These are phyloP conservation scores for Salmo trutta DNA, from an alignment of 2,797 vertebrate genomes.

Conservation along the genomic window DNA sequence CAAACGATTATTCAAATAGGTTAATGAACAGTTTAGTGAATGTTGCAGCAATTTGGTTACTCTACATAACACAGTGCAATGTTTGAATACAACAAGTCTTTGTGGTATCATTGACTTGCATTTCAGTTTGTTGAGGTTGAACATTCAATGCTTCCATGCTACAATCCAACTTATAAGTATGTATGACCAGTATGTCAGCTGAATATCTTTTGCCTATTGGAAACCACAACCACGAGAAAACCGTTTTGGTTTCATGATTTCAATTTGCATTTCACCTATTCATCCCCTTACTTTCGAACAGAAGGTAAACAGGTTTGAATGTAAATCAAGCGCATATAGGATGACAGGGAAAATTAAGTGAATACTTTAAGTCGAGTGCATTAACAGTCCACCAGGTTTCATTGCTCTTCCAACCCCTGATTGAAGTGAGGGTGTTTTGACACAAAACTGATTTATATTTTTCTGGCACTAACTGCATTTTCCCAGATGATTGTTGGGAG, in stretches of 20 bases:
- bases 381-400: not conserved
- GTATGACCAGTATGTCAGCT: too few species aligned
- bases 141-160: not conserved
- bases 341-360: too few species aligned
- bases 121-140: not conserved
- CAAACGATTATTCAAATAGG: not conserved
- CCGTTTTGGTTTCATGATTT: too few species aligned
- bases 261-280: too few species aligned
- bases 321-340: too few species aligned
- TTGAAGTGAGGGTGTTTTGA: too few species aligned
- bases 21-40: not conserved
- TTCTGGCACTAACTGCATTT: not conserved
- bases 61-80: not conserved
- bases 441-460: too few species aligned
- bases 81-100: not conserved
- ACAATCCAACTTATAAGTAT: not conserved
- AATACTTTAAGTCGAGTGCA: not conserved
- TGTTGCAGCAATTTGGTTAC: not conserved
- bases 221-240: not conserved
- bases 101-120: not conserved
- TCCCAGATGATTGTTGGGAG: conserved; percentile 2
- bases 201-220: not conserved
- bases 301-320: too few species aligned
- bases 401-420: too few species aligned
- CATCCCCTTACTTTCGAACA: too few species aligned